These are phyloP conservation scores for Mamestra brassicae DNA, from an alignment of 2,888 invertebrate genomes.

Conservation along the genomic window DNA sequence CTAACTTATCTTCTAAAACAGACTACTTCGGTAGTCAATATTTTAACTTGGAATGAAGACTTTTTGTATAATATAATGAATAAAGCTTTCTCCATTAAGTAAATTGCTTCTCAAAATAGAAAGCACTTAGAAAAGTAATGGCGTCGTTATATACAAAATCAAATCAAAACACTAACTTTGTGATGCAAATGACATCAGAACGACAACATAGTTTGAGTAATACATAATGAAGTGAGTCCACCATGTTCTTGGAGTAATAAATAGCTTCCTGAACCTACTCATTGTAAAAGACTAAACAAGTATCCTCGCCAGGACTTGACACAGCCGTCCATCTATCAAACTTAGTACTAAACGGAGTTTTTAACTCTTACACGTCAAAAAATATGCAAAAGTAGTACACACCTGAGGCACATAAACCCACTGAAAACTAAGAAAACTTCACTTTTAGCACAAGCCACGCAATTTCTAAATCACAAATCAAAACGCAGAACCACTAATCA, in stretches of 20 bases:
- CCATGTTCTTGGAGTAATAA: constrained; percentile 52
- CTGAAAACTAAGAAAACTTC: constrained; percentile 18
- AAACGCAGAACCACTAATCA: constrained; percentile 57
- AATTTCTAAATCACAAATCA: constrained; percentile 60
- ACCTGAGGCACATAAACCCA: constrained; percentile 10
- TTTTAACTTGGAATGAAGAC: background rate
- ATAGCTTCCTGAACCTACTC: constrained; percentile 35
- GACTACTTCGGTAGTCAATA: background rate
- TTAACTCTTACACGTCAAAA: constrained; percentile 7
- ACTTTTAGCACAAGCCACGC: constrained; percentile 39
- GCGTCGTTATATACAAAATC: constrained; percentile 15
- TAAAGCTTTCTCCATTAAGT: constrained; percentile 14
- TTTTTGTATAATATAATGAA: background rate
- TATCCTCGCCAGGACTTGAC: constrained; percentile 5
- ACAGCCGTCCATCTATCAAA: background rate
- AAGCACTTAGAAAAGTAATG: constrained; percentile 21
- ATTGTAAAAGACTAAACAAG: constrained; percentile 29
- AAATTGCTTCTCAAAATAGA: background rate
- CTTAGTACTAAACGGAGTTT: background rate
- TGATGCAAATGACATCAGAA: constrained; percentile 36
- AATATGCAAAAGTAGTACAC: constrained; percentile 20
- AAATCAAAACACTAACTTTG: constrained; percentile 28
- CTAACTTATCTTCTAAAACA: background rate
- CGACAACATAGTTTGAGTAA: constrained; percentile 30
- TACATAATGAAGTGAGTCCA: constrained; percentile 36